Evolutionary conservation across 2,797 vertebrate genomes (phyloP).

Genomic region (Cirrhinus mrigala): DNA sequence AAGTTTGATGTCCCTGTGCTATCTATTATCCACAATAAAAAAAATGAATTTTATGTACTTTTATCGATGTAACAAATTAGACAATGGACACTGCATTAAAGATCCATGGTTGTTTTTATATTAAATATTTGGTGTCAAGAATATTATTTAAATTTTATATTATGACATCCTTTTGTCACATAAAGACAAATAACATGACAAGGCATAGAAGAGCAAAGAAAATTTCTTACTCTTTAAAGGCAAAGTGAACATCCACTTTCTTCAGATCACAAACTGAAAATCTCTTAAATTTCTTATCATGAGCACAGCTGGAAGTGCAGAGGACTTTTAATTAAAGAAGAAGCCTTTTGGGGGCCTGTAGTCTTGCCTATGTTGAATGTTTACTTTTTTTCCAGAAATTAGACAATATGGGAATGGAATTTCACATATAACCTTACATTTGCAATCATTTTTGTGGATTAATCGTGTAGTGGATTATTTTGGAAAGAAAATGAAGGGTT

Average conservation of each 20-base stretch:
- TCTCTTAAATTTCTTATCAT: not conserved
- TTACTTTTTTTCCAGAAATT: not conserved
- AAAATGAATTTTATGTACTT: not conserved
- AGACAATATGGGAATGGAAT: not conserved
- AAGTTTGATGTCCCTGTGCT: not conserved
- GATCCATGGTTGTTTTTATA: no score
- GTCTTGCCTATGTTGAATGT: not conserved
- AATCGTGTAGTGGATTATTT: not conserved
- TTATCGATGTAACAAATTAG: not conserved
- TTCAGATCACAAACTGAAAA: not conserved
- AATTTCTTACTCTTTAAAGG: not conserved
- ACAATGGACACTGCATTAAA: not conserved
- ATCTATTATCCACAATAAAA: not conserved
- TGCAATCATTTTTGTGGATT: not conserved
- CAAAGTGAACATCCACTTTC: not conserved
- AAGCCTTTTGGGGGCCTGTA: not conserved
- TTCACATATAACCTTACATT: not conserved
- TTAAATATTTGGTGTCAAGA: not conserved
- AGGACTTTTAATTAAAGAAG: not conserved
- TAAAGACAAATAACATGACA: not conserved
- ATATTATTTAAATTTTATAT: not conserved
- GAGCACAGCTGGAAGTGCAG: not conserved
- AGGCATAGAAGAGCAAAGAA: not conserved
- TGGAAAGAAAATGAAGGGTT: not conserved
- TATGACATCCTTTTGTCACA: not conserved